Evolutionary conservation across 1,140 invertebrate species (phyloP), one percentile per base, ranked within the genome.

Genomic region (Lanistes nyassanus): DNA sequence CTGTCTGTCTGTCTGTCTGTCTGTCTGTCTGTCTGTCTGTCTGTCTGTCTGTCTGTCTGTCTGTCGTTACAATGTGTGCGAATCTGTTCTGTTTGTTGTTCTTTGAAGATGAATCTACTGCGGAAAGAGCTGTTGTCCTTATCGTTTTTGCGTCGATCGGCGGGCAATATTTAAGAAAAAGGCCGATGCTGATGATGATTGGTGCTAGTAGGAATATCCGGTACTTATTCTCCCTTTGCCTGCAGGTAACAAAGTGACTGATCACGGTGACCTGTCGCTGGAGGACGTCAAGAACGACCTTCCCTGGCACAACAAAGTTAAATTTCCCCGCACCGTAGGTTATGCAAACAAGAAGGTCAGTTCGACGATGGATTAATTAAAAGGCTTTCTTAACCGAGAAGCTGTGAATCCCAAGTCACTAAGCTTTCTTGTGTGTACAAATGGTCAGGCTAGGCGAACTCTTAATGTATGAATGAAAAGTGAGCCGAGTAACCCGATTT

Each of bases 191-290:
- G 26, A 39, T 37, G 47, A 68, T 42, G 36, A 26, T 39, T 9
- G 26, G 36, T 42, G 47, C 47, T 42, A 42, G 42, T 68, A 39
- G 19, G 19, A 47, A 47, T 47, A 47, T 47, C 19, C 1, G 1
- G 42, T 47, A 42, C 5, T 47, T 47, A 0, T n/a, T 47, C 42
- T 47, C 2, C 42, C 0, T 47, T 6, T 2, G 9, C 9, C 42
- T 69, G 26, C 72, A 81, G 80, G 76, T 26, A 53, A 71, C 19
- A 74, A 78, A n/a, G 80, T 83, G 4, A 62, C 64, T 0, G 83
- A 84, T 60, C 69, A 84, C 65, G 83, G 83, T 2, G 79, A 84
- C 74, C 39, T 83, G 23, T 75, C 72, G 3, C 71, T 83, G 56
- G 79, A 78, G 16, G 31, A 66, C 4, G 55, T 81, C 16, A 64